Percentiles rank a stretch among this genome's conserved stretches.
These are phyloP conservation scores for Phortica variegata DNA, from an alignment of 1,140 invertebrate genomes.

Conservation along the genomic window DNA sequence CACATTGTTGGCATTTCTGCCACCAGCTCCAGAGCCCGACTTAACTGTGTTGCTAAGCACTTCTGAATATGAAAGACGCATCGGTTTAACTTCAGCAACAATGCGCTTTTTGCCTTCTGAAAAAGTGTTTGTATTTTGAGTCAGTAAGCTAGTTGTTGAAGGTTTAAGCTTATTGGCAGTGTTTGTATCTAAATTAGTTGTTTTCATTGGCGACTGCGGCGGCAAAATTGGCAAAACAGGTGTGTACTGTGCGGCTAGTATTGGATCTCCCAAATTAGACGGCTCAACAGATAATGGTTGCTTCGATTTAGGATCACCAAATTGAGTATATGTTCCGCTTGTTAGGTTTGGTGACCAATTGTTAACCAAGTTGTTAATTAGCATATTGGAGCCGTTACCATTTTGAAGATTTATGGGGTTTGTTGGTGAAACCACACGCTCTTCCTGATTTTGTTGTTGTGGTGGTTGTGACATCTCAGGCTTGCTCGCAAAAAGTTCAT, in stretches of 20 bases:
- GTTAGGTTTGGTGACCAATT: constrained; percentile 79
- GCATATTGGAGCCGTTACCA: constrained; percentile 34
- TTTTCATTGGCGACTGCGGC: constrained; percentile 9
- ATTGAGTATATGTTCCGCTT: constrained; percentile 79
- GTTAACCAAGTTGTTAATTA: constrained; percentile 75
- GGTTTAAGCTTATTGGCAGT: background rate
- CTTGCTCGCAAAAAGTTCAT: constrained; percentile 48
- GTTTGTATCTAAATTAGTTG: background rate
- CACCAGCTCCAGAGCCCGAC: constrained; percentile 9
- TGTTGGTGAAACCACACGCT: background rate
- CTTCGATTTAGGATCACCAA: constrained; percentile 61
- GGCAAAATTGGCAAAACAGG: constrained; percentile 4
- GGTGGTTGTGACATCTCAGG: constrained; percentile 32
- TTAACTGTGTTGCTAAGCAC: constrained; percentile 66
- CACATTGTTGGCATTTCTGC: constrained; percentile 19
- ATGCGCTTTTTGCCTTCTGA: constrained; percentile 65
- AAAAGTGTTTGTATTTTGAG: constrained; percentile 4
- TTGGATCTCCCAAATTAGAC: background rate
- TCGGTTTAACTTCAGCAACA: constrained; percentile 80
- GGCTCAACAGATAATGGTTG: constrained; percentile 3
- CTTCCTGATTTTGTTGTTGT: constrained; percentile 10
- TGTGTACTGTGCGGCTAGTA: constrained; percentile 1
- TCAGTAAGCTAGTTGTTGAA: constrained; percentile 1
- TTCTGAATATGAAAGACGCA: constrained; percentile 81
- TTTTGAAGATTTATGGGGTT: constrained; percentile 1